Conservation (phyloP, 2,888 invertebrate species). For the Andrena chrysosceles region DNA sequence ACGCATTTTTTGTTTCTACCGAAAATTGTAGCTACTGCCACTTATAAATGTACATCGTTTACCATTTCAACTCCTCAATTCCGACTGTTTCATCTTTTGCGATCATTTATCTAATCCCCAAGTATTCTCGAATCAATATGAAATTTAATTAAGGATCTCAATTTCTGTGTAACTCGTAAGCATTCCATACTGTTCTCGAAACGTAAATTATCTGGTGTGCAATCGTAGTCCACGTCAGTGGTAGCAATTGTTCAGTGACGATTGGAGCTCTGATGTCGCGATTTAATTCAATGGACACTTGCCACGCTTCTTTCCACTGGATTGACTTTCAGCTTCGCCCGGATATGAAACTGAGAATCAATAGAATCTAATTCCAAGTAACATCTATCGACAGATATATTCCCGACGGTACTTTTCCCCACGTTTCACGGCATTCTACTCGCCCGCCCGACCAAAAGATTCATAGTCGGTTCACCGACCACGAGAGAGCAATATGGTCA, state of each 20-base stretch:
- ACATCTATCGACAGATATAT: slow-evolving; percentile 35
- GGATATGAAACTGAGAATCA: slow-evolving; percentile 29
- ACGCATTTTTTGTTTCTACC: too few species aligned
- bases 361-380: slow-evolving; percentile 47
- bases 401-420: slow-evolving; percentile 3
- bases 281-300: slow-evolving; percentile 39
- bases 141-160: not conserved
- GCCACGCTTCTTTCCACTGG: not conserved
- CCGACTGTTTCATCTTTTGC: not conserved
- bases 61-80: not conserved
- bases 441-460: slow-evolving; percentile 30
- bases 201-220: too few species aligned
- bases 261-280: slow-evolving; percentile 22
- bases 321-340: slow-evolving; percentile 22
- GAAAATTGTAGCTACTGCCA: too few species aligned
- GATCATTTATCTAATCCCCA: not conserved
- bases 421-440: slow-evolving; percentile 21
- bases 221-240: too few species aligned
- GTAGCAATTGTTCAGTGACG: not conserved
- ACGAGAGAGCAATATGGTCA: slow-evolving; percentile 43
- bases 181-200: too few species aligned
- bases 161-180: too few species aligned
- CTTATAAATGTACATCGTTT: too few species aligned
- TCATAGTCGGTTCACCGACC: slow-evolving; percentile 40
- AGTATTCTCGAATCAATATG: not conserved